A percentile compares a stretch with the other conserved stretches of the same genome.
phyloP scores from a whole-genome alignment of 2,113 vertebrate genomes.

The Ia io region DNA sequence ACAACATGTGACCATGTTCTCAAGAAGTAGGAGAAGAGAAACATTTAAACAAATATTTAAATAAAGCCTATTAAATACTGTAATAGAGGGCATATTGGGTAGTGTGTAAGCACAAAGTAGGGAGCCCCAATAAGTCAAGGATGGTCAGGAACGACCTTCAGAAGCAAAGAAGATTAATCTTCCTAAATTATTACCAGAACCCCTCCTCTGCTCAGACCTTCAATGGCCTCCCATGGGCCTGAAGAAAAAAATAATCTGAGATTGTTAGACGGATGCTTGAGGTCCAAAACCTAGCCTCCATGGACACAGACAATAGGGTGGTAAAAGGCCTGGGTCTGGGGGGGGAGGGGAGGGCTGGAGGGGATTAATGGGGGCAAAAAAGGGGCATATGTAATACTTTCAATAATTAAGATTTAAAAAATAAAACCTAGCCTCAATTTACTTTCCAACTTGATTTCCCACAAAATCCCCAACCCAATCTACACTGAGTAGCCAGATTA shows the following conservation, averaged over 20 bases:
- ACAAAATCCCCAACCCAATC: too few species aligned
- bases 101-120: neutral
- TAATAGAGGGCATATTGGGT: neutral
- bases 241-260: neutral
- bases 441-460: too few species aligned
- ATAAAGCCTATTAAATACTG: neutral
- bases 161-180: neutral
- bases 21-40: slow-evolving; percentile 16
- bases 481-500: too few species aligned
- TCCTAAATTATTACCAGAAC: neutral
- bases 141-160: neutral
- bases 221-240: neutral
- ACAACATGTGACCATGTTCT: neutral
- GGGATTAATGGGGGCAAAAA: too few species aligned
- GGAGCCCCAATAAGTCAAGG: neutral
- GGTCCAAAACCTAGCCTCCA: neutral
- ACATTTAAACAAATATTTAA: neutral
- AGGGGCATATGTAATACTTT: too few species aligned
- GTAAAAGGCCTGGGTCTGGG: too few species aligned
- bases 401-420: too few species aligned
- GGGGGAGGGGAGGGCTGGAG: too few species aligned
- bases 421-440: too few species aligned
- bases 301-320: neutral
- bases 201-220: neutral
- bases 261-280: neutral